These are phyloP conservation scores for Mastomys coucha DNA, from an alignment of 2,113 vertebrate species.

Conservation along the genomic window DNA sequence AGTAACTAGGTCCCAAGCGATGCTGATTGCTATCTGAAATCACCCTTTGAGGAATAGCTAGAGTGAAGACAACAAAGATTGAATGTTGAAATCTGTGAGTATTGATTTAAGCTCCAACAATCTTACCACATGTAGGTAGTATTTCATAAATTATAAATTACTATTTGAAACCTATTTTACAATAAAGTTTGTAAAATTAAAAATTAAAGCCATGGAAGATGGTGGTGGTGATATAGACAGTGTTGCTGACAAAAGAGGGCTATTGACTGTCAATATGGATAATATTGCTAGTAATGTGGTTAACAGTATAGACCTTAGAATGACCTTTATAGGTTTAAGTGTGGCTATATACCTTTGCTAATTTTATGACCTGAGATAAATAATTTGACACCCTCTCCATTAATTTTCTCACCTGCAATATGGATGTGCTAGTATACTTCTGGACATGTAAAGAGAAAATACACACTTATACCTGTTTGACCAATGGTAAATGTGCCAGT, in stretches of 20 bases:
- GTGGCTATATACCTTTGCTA: background rate
- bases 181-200: background rate
- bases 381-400: background rate
- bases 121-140: background rate
- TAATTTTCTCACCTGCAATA: background rate
- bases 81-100: background rate
- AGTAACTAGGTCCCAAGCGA: background rate
- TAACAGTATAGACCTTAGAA: background rate
- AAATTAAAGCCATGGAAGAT: background rate
- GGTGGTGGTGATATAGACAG: background rate
- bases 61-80: background rate
- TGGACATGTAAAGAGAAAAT: background rate
- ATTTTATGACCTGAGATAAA: background rate
- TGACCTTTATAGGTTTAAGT: background rate
- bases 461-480: background rate
- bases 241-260: background rate
- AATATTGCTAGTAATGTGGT: background rate
- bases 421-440: background rate
- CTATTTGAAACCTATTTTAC: background rate
- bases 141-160: background rate
- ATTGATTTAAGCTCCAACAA: slow-evolving; percentile 1
- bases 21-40: background rate
- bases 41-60: background rate
- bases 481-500: background rate
- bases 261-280: background rate